These are phyloP conservation scores for Agriopis aurantiaria DNA, from an alignment of 2,888 invertebrate species.

Conservation along the genomic window DNA sequence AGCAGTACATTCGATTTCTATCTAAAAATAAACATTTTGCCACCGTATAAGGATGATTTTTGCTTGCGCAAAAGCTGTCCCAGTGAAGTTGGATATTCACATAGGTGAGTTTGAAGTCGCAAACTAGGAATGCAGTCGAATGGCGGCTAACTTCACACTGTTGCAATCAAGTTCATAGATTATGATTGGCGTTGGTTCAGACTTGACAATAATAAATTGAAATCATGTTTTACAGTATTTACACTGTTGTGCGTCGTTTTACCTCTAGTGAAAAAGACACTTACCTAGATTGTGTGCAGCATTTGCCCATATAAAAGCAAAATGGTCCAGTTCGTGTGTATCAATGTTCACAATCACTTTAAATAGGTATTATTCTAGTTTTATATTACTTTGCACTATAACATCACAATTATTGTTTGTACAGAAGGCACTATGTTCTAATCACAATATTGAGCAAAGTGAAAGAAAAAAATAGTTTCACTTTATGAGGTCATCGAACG, in stretches of 20 bases:
- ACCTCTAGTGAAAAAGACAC: conserved; percentile 44
- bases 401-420: conserved; percentile 81
- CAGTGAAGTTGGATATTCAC: conserved; percentile 61
- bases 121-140: conserved; percentile 75
- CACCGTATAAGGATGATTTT: conserved; percentile 51
- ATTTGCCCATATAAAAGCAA: conserved; percentile 71
- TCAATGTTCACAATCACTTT: conserved; percentile 68
- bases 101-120: conserved; percentile 71
- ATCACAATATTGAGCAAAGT: conserved; percentile 84
- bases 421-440: conserved; percentile 80
- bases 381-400: conserved; percentile 77
- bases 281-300: conserved; percentile 71
- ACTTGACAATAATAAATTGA: conserved; percentile 57
- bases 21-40: conserved; percentile 49
- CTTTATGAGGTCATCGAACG: conserved; percentile 75
- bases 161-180: conserved; percentile 85
- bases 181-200: conserved; percentile 80
- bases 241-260: conserved; percentile 30
- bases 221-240: conserved; percentile 24
- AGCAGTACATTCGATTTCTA: conserved; percentile 55
- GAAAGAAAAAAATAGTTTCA: conserved; percentile 72
- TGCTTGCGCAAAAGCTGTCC: conserved; percentile 47
- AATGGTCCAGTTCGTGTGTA: conserved; percentile 53
- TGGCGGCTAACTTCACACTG: conserved; percentile 68
- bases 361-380: conserved; percentile 62